Base-by-base conservation (phyloP, 2,113 vertebrate species). In the Hydrochoerus hydrochaeris region DNA sequence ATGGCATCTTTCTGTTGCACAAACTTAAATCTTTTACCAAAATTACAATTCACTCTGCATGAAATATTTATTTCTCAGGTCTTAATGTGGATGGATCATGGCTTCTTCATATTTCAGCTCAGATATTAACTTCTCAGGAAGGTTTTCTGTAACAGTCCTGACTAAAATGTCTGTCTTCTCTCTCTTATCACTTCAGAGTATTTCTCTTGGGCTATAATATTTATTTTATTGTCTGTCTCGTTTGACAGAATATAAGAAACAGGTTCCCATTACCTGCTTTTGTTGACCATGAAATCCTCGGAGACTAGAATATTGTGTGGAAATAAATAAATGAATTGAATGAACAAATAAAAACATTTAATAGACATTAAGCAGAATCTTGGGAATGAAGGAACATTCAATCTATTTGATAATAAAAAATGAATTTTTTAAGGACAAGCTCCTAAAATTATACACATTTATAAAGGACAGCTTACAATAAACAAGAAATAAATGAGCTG, bases 281-380 rank as follows among this genome's bases (percentile, higher is more conserved):
- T 71, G 12, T 58, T 94, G 7, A 63, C 65, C 12, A 24, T 13
- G 38, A 54, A 91, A 20, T 87, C 16, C 57, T 88, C 57, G 69
- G 54, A 46, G 57, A 46, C 84, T 73, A 30, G 71, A 60, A 82
- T 88, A 81, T 60, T 89, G 26, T 44, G 71, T n/a, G n/a, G 24
- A 95, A 95, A 86, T 77, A 83, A 94, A 69, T 46, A 75, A 90
- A 54, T 83, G 7, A 89, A 63, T 58, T 85, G 63, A 96, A 67
- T 52, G 30, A 75, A 49, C 5, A 80, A 46, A 17, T 73, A 32
- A 89, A 91, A 94, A 92, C 11, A 52, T 52, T 89, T 69, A 52
- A 82, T 30, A n/a, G 80, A 57, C 17, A 12, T 16, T 94, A 32
- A 89, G 2, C 7, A 75, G 14, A 54, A 86, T 60, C 20, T 63